These are phyloP conservation scores for Eurytoma californica DNA, from an alignment of 2,888 invertebrate genomes.

Conservation along the genomic window DNA sequence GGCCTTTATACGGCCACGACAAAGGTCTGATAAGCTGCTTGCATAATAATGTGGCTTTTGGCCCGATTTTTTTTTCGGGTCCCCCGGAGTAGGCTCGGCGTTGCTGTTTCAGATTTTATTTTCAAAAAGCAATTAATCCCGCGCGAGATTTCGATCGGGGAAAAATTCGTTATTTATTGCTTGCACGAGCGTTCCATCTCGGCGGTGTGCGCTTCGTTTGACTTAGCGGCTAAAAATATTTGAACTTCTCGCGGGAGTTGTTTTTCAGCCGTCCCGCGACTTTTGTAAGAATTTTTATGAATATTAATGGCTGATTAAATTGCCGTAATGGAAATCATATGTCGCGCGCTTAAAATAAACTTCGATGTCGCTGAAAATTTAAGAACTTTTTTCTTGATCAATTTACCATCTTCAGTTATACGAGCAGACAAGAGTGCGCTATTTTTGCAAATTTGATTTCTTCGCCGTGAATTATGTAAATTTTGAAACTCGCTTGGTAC, in stretches of 20 bases:
- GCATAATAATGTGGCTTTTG: slow-evolving; percentile 49
- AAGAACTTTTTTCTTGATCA: too few species aligned
- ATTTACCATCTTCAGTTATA: too few species aligned
- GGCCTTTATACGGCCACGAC: slow-evolving; percentile 25
- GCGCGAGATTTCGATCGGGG: not conserved
- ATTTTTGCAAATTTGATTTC: too few species aligned
- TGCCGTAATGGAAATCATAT: too few species aligned
- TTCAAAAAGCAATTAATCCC: slow-evolving; percentile 2
- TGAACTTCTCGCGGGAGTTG: not conserved
- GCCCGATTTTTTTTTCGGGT: slow-evolving; percentile 9
- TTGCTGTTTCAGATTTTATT: slow-evolving; percentile 38
- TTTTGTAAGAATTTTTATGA: too few species aligned
- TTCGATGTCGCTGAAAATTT: too few species aligned
- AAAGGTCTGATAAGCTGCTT: slow-evolving; percentile 49
- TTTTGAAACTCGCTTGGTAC: too few species aligned
- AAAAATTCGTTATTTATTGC: slow-evolving; percentile 12
- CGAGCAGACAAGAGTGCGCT: too few species aligned
- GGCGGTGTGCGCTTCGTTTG: not conserved
- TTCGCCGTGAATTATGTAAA: too few species aligned
- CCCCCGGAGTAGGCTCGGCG: not conserved
- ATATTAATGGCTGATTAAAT: too few species aligned
- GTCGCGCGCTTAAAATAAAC: too few species aligned
- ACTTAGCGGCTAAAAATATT: not conserved
- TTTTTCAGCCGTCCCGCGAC: not conserved
- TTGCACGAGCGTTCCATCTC: not conserved